Base-by-base conservation (phyloP, 2,113 vertebrate genomes). In the Xiphophorus hellerii region DNA sequence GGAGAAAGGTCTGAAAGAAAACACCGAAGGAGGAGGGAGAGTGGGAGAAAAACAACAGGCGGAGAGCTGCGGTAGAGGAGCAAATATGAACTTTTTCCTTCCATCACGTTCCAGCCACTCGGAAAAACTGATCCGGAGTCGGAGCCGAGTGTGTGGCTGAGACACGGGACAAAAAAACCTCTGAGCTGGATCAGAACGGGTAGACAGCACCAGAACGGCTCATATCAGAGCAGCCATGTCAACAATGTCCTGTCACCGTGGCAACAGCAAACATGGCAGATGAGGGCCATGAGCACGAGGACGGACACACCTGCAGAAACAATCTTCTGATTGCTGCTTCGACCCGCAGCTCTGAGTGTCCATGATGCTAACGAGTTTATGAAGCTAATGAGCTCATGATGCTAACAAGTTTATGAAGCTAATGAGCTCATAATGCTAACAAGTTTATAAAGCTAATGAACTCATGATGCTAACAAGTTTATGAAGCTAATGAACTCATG, bases 271-370 rank as follows among this genome's bases (percentile, higher is more conserved):
- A 54, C 44, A 54, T 48, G 20, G 17, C 37, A 27, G 5, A 25
- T 27, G n/a, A n/a, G 63, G 0, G 39, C 35, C 14, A 33, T 29
- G 69, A 69, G 65, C 17, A 10, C 12, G n/a, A 6, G 30, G 12
- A 44, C n/a, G 10, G 42, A 60, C 62, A 77, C 51, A 33, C 62
- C 48, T 71, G 76, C 48, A 65, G 70, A 62, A 39, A 62, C 25
- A 44, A 62, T 42, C 35, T 10, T 25, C 6, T 29, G 70, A 62
- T 62, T 62, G 39, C 10, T 28, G 28, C 28, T 28, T 30, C 30
- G 30, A 30, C 30, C 30, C 30, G 30, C 30, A 30, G 30, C 30
- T 30, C 30, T 30, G 30, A 30, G 30, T 30, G 39, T 42, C 39
- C 39, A 9, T 54, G 2, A 54, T 22, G 1, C 51, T 25, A 25